phyloP scores from a whole-genome alignment of 2,797 vertebrate genomes.

The Xenentodon cancila region DNA sequence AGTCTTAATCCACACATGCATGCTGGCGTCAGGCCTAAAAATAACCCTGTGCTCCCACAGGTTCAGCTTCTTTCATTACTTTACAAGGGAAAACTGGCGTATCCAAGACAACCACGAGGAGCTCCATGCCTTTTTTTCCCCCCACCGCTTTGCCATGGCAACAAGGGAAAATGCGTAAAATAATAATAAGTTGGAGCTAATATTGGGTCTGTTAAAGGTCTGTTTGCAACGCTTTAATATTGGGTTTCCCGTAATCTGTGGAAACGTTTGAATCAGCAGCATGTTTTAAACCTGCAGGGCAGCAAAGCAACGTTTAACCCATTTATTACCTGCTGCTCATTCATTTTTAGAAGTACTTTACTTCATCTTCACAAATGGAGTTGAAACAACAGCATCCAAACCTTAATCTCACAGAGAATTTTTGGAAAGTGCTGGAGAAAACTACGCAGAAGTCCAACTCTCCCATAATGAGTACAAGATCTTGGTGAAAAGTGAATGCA shows the following conservation, averaged over 20 bases:
- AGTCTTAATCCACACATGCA: conserved; percentile 71
- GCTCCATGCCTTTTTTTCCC: conserved; percentile 43
- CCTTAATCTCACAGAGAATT: too few relatives aligned
- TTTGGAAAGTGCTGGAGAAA: too few relatives aligned
- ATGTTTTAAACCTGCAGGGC: neutral
- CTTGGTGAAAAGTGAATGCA: too few relatives aligned
- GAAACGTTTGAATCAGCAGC: conserved; percentile 16
- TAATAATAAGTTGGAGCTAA: conserved; percentile 75
- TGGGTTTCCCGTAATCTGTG: conserved; percentile 15
- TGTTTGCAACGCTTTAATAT: conserved; percentile 30
- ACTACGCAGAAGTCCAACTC: too few relatives aligned
- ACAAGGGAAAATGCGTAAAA: conserved; percentile 82
- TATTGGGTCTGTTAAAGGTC: conserved; percentile 54
- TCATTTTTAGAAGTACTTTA: too few relatives aligned
- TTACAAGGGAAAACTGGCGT: conserved; percentile 80
- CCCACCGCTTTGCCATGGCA: conserved; percentile 77
- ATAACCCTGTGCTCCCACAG: conserved; percentile 79
- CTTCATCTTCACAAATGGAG: too few relatives aligned
- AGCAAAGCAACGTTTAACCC: too few relatives aligned
- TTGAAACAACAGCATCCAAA: too few relatives aligned
- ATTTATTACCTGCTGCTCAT: too few relatives aligned
- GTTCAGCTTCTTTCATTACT: conserved; percentile 81
- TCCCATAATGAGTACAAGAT: too few relatives aligned
- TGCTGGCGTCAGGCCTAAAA: conserved; percentile 80
- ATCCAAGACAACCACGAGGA: conserved; percentile 85